Evolutionary conservation across 2,113 vertebrate genomes (phyloP).

Genomic region (Podiceps cristatus): DNA sequence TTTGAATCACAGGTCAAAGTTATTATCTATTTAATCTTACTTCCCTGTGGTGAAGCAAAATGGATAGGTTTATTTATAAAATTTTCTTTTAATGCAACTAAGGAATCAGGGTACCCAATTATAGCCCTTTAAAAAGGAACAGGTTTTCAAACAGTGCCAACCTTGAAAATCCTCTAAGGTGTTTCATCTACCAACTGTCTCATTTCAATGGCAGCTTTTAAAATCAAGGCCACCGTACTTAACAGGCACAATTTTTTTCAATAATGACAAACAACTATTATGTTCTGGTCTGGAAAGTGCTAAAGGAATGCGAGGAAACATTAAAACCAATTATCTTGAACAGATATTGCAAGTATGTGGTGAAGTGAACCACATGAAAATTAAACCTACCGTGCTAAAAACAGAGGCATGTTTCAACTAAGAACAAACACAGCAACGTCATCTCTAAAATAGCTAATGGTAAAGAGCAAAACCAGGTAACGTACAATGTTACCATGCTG

Average conservation of each 20-base stretch:
- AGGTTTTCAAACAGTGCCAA: slow-evolving; percentile 10
- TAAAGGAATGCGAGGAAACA: background rate
- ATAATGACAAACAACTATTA: background rate
- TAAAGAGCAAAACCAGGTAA: background rate
- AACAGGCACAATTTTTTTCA: background rate
- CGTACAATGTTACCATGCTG: background rate
- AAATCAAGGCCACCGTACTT: background rate
- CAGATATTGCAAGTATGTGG: background rate
- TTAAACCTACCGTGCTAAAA: slow-evolving; percentile 1
- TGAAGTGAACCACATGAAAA: slow-evolving; percentile 2
- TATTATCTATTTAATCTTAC: background rate
- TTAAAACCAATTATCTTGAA: background rate
- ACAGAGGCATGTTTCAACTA: background rate
- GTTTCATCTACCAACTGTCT: background rate
- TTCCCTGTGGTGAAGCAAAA: background rate
- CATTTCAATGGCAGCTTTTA: background rate
- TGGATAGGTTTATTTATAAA: background rate
- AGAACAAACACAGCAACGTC: background rate
- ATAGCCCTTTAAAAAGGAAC: background rate
- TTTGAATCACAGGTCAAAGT: background rate
- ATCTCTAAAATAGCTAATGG: background rate
- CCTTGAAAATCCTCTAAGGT: background rate
- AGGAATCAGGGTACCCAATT: background rate
- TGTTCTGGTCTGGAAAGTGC: background rate
- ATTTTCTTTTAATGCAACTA: background rate